Evolutionary conservation across 2,797 vertebrate genomes (phyloP), one percentile per base, ranked within the genome.

Genomic region (Enteromius viviparus): DNA sequence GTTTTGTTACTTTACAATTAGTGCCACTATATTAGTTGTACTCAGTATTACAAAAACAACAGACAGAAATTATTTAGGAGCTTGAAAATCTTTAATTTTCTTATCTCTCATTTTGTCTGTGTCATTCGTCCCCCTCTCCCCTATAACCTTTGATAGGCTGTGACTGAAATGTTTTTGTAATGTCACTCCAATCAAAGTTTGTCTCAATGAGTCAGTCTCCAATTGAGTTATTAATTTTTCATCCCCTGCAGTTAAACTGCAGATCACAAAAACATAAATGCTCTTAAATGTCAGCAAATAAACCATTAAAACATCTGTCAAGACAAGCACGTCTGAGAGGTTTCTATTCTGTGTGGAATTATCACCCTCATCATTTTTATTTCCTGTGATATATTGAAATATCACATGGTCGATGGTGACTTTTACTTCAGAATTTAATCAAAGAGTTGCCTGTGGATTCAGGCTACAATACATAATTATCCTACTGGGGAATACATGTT

Each of bases 301-400:
- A 94, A 92, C 88, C 92, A 94, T 92, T 93, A 90, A 93, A 92
- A 88, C 83, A 81, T 85, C 80, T 90, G 90, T 92, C 86, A 91
- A 89, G 86, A 91, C 87, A 91, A 92, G 78, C 87, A 90, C 76
- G 90, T 89, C 66, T 40, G 91, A 88, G 88, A 82, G 81, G 91
- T 83, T 77, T 87, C 85, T 88, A 86, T 88, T 85, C 69, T 81
- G 15, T 42, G 55, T 87, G 80, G 15, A 87, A 80, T 88, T 89
- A 91, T 91, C 89, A 80, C 87, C 62, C 90, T 82, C 55, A 89
- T 90, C 89, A 92, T 40, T 58, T 76, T 85, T 89, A 76, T 45
- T 68, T 88, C 88, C 78, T 29, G 85, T 90, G 87, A 87, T 77
- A 88, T 60, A 84, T 85, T 77, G 89, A 90, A 89, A 90, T 80